Evolutionary conservation across 2,888 invertebrate genomes (phyloP), one percentile per base, ranked within the genome.

Genomic region (Cybosia mesomella): DNA sequence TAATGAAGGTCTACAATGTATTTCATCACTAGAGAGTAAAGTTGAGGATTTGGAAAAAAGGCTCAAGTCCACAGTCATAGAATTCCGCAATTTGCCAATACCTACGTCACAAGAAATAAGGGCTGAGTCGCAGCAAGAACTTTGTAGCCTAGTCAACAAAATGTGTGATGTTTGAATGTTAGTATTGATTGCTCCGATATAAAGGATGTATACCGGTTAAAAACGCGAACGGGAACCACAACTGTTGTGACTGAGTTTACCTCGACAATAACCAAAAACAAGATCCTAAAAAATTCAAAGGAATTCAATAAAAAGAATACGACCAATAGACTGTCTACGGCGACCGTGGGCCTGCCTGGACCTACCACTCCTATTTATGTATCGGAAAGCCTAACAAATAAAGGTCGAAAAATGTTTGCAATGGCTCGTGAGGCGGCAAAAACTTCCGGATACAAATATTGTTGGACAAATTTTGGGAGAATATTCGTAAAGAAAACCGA

Each of bases 1-100:
- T 21, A 22, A 60, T 18, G 39, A 55, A 66, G 32, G 55, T 15
- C 2, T 24, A 8, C 18, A 13, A 24, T 53, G 28, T 13, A 66
- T 66, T 9, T 11, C 54, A 9, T 13, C 36, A 13, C 22, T 60
- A 4, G 60, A 66, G 39, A 60, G 39, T 24, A 58, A 58, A 62
- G 55, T 67, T 11, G 49, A 67, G 2, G 61, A 67, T 34, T 11
- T 67, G 21, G 57, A 62, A 62, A 67, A 67, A 62, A 66, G 39
- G 57, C 28, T 22, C 22, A 66, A 61, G 57, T 61, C 24, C 60
- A 61, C 60, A 66, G 24, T 57, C 36, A 28, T 61, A 15, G 66
- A 66, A 43, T 39, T 66, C 7, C 66, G 66, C 15, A 57, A 66
- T 18, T 21, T 62, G 24, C 58, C 66, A 36, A 36, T 36, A 13